Evolutionary conservation across 1,140 invertebrate genomes (phyloP), one percentile per base, ranked within the genome.

Genomic region (Panonychus citri): DNA sequence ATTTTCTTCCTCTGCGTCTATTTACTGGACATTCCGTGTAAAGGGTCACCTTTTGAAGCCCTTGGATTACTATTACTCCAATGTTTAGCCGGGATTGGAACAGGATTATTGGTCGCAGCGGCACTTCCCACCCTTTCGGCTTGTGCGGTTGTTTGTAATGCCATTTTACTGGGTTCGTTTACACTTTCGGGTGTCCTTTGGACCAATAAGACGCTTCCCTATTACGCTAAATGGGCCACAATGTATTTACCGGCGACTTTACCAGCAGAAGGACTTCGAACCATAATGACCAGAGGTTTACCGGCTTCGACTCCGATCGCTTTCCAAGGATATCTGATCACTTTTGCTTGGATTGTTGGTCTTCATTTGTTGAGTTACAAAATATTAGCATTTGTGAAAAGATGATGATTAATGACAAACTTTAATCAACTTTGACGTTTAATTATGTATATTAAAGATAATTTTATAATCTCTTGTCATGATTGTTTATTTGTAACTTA

Each of bases 151-250:
- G 49, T 51, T 7, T 26, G 49, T 17, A 51, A 51, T 26, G 49
- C 25, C 24, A 51, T 51, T 27, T 17, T 51, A 10, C 24, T 51
- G 21, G 24, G 24, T 10, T 27, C 27, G 8, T 51, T 51, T 12
- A 51, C 27, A 5, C 24, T 90, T 2, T 28, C 67, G 84, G 85
- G 85, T 61, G 77, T 83, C 17, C 73, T 91, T 17, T 93, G 87
- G 87, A 86, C 87, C 0, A 59, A 86, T 19, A 83, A 91, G 75
- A 79, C 87, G 30, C 93, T 94, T 83, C 88, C 88, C 1, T 76
- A 76, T 49, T 74, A 82, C 50, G 70, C 94, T 3, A 76, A 80
- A 59, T 82, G 83, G 64, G 76, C 93, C 28, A 82, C 85, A 3
- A 77, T 82, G 48, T 78, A 81, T 62, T 74, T 94, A 43, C 90